phyloP scores from a whole-genome alignment of 2,888 invertebrate genomes.

The Abscondita cerata region DNA sequence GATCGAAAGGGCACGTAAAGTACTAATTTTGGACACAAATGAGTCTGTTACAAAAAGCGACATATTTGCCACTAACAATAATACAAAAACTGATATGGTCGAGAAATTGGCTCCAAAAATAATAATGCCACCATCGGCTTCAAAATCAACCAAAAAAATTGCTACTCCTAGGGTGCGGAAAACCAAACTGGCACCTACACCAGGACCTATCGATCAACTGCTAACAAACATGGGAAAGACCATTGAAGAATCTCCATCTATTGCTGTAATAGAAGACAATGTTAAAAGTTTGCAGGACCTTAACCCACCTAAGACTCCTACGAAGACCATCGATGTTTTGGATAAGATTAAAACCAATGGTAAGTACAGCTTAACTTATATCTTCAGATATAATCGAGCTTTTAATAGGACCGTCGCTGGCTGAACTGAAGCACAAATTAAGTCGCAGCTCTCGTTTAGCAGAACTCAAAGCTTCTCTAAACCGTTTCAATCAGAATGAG shows the following conservation, averaged over 20 bases:
- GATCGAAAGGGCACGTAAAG: conserved; percentile 61
- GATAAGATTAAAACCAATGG: not conserved
- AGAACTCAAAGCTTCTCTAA: conserved; percentile 73
- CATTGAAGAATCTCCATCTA: too few species aligned
- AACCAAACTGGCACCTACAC: not conserved
- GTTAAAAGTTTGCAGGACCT: too few species aligned
- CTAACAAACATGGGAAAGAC: conserved; percentile 28
- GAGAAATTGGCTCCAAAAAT: not conserved
- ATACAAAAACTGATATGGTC: not conserved
- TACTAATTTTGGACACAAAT: conserved; percentile 54
- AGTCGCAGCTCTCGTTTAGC: conserved; percentile 72
- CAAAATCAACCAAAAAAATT: not conserved
- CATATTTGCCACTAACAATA: not conserved
- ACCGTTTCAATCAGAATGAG: conserved; percentile 69
- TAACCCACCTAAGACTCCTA: conserved; percentile 2
- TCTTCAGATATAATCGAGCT: not conserved
- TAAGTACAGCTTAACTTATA: not conserved
- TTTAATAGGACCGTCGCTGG: conserved; percentile 62
- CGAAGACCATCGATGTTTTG: not conserved
- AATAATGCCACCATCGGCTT: not conserved
- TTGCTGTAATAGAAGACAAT: too few species aligned
- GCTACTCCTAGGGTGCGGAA: not conserved
- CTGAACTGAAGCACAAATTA: conserved; percentile 73
- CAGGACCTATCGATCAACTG: conserved; percentile 15
- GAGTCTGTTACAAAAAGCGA: not conserved